Base-by-base conservation (phyloP, 2,113 vertebrate species). In the Osmerus mordax region DNA sequence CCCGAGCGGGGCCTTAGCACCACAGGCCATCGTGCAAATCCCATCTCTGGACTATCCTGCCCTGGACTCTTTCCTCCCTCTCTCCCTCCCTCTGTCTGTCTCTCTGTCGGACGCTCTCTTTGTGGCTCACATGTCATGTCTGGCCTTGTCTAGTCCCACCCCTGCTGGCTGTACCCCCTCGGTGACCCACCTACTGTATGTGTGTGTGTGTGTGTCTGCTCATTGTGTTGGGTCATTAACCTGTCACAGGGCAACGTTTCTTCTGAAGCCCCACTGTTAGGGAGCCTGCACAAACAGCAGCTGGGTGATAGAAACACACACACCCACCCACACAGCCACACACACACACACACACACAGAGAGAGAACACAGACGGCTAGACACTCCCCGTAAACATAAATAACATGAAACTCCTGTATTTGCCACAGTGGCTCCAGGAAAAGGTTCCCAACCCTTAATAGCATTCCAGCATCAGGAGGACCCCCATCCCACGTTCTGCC, bases 261-360 rank as follows among this genome's bases (percentile, higher is more conserved):
- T 81, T 78, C 70, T 85, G 67, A 74, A 80, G 75, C 72, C 84
- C 84, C 80, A 83, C 82, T 72, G 84, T 79, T 77, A 88, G 62
- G 83, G 71, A n/a, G 15, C 77, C 85, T 84, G 81, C 75, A 79
- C 81, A 87, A 86, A 87, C 86, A 85, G 69, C 87, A 87, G 86
- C 85, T 85, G 80, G 67, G 74, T 18, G 62, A 69, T 72, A 78
- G 36, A 41, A 41, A 32, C 29, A 32, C 29, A 32, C 29, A 32
- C 29, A 32, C 69, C 77, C 51, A 69, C 68, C 21, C 21, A 32
- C 28, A 41, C 63, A 41, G 21, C 21, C 29, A 47, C 32, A 47
- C 32, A 28, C 23, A 23, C 23, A 23, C 23, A 1, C 25, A 36
- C 63, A 36, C 28, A 41, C 29, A 41, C 32, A 28, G 14, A 65